These are phyloP conservation scores for Drosophila busckii DNA, from an alignment of 1,140 invertebrate genomes.

Conservation along the genomic window DNA sequence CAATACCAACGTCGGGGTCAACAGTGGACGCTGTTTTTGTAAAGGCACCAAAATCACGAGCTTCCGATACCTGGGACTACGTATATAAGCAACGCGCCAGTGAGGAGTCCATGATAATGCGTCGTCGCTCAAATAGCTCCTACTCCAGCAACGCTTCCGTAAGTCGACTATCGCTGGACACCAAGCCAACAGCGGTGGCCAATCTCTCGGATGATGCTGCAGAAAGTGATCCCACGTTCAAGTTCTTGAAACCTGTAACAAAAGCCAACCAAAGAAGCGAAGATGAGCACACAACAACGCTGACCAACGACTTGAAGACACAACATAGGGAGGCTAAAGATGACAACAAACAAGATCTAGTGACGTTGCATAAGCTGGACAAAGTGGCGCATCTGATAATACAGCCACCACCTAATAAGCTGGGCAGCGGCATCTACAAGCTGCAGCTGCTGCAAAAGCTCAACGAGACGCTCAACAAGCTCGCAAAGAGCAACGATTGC, in stretches of 20 bases:
- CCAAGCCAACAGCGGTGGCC: constrained; percentile 23
- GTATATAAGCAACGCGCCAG: constrained; percentile 81
- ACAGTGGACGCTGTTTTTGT: constrained; percentile 22
- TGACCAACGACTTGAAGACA: constrained; percentile 58
- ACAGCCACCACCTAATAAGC: constrained; percentile 81
- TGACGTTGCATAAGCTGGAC: constrained; percentile 82
- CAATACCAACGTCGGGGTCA: constrained; percentile 10
- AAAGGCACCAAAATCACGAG: constrained; percentile 70
- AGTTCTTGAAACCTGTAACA: constrained; percentile 62
- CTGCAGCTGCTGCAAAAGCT: constrained; percentile 84
- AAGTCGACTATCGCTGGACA: constrained; percentile 64
- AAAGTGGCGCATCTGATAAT: constrained; percentile 84
- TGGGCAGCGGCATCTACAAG: constrained; percentile 82
- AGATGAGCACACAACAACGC: constrained; percentile 33
- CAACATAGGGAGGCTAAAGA: constrained; percentile 14
- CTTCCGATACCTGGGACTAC: constrained; percentile 81
- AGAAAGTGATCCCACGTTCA: constrained; percentile 53
- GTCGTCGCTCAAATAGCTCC: constrained; percentile 89
- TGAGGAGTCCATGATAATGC: constrained; percentile 88
- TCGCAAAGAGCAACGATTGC: constrained; percentile 83
- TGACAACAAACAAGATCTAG: constrained; percentile 47
- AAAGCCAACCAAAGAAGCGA: constrained; percentile 64
- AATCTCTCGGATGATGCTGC: constrained; percentile 46
- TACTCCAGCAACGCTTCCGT: constrained; percentile 86
- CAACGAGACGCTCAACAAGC: constrained; percentile 80